A percentile compares a stretch with the other conserved stretches of the same genome.
phyloP scores from a whole-genome alignment of 2,113 vertebrate genomes.

The Tamias sibiricus region DNA sequence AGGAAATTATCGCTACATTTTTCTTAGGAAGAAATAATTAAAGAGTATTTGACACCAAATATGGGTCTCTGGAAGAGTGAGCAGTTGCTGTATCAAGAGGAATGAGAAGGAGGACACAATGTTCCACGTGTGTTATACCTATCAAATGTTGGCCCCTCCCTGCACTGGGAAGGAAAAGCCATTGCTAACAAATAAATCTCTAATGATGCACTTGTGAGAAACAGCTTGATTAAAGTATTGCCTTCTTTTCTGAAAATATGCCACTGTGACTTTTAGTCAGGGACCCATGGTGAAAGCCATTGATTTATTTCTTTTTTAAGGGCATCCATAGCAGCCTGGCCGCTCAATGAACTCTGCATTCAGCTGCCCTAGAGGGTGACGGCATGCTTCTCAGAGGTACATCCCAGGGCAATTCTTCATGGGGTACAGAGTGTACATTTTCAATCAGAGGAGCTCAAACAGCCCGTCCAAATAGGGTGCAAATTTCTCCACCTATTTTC shows the following conservation, averaged over 20 bases:
- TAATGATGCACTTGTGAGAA: not conserved
- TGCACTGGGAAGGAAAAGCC: not conserved
- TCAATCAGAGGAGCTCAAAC: constrained; percentile 37
- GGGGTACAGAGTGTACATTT: not conserved
- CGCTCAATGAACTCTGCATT: constrained; percentile 66
- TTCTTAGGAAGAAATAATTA: not conserved
- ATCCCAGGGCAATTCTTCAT: not conserved
- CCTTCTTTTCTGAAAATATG: constrained; percentile 24
- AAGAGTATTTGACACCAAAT: not conserved
- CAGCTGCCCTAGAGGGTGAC: constrained; percentile 38
- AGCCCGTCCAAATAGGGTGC: not conserved
- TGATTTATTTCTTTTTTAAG: constrained; percentile 73
- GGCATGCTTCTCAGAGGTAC: constrained; percentile 52
- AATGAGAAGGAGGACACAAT: not conserved
- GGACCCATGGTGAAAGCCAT: constrained; percentile 34
- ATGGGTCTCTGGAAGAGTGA: not conserved
- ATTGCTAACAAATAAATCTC: not conserved
- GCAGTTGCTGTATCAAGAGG: not conserved
- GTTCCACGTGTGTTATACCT: not conserved
- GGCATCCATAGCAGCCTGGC: constrained; percentile 63
- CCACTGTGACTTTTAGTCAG: constrained; percentile 33
- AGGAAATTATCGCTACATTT: not conserved
- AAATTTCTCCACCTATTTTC: not conserved
- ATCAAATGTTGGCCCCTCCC: not conserved
- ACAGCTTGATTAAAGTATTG: not conserved